Conservation (phyloP, 2,888 invertebrate genomes). For the Hirtodrosophila confusa region DNA sequence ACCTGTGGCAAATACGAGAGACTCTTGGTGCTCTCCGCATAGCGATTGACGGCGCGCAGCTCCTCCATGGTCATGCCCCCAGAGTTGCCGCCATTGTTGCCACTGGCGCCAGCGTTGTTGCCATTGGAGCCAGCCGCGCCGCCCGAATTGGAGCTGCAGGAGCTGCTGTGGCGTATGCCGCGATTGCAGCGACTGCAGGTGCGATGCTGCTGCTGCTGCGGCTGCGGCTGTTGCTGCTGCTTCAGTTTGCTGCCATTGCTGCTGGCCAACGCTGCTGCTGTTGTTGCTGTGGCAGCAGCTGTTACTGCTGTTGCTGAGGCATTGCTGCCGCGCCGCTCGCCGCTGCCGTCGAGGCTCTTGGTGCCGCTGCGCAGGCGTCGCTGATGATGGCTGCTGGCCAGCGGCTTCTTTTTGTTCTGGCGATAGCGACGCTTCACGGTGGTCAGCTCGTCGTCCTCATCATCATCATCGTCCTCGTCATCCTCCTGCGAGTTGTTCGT, state of each 20-base stretch:
- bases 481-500: conserved; percentile 55
- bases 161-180: conserved; percentile 83
- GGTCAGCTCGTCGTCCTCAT: conserved; percentile 76
- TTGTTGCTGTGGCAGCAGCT: conserved; percentile 20
- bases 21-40: conserved; percentile 96
- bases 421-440: conserved; percentile 81
- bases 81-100: conserved; percentile 80
- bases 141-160: conserved; percentile 87
- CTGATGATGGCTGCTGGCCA: conserved; percentile 74
- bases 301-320: conserved; percentile 25
- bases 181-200: conserved; percentile 83
- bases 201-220: conserved; percentile 66
- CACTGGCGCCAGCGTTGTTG: conserved; percentile 50
- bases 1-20: conserved; percentile 96
- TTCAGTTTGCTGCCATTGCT: conserved; percentile 23
- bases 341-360: conserved; percentile 73
- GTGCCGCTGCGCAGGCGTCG: conserved; percentile 76
- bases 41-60: conserved; percentile 93
- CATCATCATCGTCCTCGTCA: conserved; percentile 69
- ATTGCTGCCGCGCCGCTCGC: conserved; percentile 50
- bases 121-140: conserved; percentile 81
- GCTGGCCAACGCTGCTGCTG: conserved; percentile 3
- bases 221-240: conserved; percentile 48
- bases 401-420: conserved; percentile 79
- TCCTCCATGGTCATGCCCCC: conserved; percentile 91